Percentiles rank a stretch among this genome's conserved stretches.
Conservation (phyloP, 2,797 vertebrate genomes). For the Masticophis lateralis region DNA sequence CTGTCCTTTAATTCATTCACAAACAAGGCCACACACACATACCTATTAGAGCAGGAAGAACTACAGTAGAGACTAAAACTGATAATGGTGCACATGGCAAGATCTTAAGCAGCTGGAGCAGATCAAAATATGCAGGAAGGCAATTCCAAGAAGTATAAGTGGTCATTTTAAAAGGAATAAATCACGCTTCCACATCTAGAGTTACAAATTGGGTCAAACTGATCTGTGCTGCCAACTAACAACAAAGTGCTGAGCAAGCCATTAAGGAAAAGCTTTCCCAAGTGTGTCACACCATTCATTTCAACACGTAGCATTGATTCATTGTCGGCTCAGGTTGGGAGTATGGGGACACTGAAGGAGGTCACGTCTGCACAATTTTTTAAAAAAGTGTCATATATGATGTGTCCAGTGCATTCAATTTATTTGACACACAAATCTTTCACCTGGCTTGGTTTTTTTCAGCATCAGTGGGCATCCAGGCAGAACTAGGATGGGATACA, state of each 20-base stretch:
- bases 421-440: not conserved
- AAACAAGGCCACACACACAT: not conserved
- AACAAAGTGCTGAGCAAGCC: constrained; percentile 2
- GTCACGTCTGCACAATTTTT: not conserved
- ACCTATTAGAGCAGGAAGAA: not conserved
- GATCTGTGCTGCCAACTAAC: not conserved
- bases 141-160: not conserved
- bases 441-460: not conserved
- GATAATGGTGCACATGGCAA: not conserved
- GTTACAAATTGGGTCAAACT: not conserved
- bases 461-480: not conserved
- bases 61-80: not conserved
- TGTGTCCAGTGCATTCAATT: not conserved
- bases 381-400: not conserved
- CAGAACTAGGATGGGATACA: not conserved
- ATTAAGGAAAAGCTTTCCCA: not conserved
- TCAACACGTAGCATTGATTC: not conserved
- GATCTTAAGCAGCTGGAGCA: not conserved
- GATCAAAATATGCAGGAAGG: not conserved
- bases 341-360: not conserved
- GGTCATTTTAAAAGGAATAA: not conserved
- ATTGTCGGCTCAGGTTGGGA: not conserved
- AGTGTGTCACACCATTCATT: not conserved
- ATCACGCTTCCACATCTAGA: not conserved
- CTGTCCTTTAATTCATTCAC: not conserved